Conservation (phyloP, 2,113 vertebrate genomes). For the Gobio gobio region DNA sequence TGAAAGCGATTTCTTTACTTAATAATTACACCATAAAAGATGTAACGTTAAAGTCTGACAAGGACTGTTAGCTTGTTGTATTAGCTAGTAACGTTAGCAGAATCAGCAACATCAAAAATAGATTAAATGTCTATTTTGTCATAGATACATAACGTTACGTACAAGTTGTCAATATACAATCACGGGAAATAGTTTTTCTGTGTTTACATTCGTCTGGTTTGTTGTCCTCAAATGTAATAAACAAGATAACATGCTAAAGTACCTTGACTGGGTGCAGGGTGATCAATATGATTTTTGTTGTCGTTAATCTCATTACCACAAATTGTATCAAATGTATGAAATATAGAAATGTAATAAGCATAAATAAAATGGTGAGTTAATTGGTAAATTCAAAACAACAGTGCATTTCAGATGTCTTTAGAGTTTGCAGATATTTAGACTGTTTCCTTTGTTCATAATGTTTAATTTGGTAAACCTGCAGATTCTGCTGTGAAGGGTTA, state of each 20-base stretch:
- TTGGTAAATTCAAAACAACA: not conserved
- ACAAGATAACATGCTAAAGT: not conserved
- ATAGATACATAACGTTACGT: not conserved
- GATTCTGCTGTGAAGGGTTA: slow-evolving; percentile 19
- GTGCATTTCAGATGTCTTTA: not conserved
- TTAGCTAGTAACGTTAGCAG: not conserved
- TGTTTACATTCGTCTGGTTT: not conserved
- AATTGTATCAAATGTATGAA: not conserved
- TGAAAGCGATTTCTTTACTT: not conserved
- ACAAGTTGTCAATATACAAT: not conserved
- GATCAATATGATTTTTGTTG: not conserved
- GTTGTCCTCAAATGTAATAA: not conserved
- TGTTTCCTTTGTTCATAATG: not conserved
- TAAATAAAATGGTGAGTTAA: not conserved
- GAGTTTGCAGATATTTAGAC: not conserved
- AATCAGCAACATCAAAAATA: not conserved
- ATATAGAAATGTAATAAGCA: not conserved
- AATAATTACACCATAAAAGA: not conserved
- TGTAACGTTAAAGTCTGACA: not conserved
- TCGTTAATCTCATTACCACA: not conserved
- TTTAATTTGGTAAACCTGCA: not conserved
- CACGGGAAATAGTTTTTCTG: not conserved
- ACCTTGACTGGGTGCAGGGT: not conserved
- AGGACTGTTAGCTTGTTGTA: not conserved
- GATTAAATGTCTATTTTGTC: not conserved